These are phyloP conservation scores for Carlito syrichta DNA, from an alignment of 2,113 vertebrate genomes.

Conservation along the genomic window DNA sequence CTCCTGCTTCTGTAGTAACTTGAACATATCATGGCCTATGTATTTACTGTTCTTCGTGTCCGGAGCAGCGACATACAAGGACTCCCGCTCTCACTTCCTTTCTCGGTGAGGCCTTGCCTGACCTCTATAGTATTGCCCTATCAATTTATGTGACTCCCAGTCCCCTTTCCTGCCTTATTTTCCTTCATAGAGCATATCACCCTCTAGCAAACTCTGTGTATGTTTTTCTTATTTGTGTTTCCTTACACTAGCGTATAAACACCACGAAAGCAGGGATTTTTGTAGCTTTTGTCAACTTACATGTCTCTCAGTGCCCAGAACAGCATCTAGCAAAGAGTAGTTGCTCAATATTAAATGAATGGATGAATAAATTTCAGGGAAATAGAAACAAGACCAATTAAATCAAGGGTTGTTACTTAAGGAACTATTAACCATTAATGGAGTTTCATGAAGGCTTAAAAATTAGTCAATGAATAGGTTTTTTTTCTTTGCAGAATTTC, in stretches of 20 bases:
- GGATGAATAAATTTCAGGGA: neutral
- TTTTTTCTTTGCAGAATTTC: neutral
- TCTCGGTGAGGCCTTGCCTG: neutral
- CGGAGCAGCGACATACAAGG: neutral
- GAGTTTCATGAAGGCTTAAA: neutral
- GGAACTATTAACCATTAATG: neutral
- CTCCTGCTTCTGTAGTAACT: neutral
- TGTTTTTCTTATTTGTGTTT: neutral
- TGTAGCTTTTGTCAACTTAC: neutral
- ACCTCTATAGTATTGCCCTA: neutral
- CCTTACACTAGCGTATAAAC: neutral
- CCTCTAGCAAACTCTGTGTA: neutral
- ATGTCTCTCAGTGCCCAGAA: neutral
- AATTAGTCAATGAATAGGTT: neutral
- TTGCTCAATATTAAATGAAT: neutral
- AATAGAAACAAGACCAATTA: neutral
- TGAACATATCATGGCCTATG: no score
- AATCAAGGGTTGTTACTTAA: neutral
- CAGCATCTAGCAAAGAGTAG: neutral
- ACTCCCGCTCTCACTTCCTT: neutral
- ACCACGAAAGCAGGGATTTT: neutral
- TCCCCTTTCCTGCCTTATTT: neutral
- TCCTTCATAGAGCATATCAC: neutral
- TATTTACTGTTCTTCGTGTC: neutral
- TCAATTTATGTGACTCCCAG: neutral